Evolutionary conservation across 2,113 vertebrate genomes (phyloP).

Genomic region (Chunga burmeisteri): DNA sequence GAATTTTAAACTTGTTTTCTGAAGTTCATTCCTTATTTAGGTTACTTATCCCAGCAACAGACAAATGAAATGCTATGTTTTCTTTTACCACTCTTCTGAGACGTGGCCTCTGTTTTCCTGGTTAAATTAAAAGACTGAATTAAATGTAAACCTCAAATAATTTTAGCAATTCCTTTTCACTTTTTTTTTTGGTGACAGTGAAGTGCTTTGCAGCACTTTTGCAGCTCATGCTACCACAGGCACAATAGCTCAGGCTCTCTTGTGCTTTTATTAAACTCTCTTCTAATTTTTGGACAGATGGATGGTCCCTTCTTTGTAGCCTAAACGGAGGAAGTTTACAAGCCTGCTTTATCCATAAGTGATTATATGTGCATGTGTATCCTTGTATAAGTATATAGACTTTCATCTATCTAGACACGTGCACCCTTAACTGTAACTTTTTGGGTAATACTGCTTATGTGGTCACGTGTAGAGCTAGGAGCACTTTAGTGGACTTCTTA

Average conservation of each 20-base stretch:
- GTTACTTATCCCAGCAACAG: neutral
- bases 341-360: neutral
- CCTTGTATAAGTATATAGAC: neutral
- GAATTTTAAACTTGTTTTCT: neutral
- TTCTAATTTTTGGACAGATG: neutral
- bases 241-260: neutral
- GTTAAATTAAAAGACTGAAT: neutral
- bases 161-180: neutral
- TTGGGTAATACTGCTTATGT: neutral
- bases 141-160: neutral
- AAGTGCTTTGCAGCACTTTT: neutral
- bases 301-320: neutral
- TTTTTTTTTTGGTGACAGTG: neutral
- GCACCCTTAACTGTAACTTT: neutral
- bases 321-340: neutral
- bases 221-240: neutral
- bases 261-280: neutral
- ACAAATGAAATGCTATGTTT: neutral
- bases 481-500: neutral
- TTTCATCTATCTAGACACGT: neutral
- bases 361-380: neutral
- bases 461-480: neutral
- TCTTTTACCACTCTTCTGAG: neutral
- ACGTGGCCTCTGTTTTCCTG: neutral
- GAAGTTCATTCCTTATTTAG: neutral